Conservation (phyloP, 2,797 vertebrate genomes). For the Phataginus tricuspis region DNA sequence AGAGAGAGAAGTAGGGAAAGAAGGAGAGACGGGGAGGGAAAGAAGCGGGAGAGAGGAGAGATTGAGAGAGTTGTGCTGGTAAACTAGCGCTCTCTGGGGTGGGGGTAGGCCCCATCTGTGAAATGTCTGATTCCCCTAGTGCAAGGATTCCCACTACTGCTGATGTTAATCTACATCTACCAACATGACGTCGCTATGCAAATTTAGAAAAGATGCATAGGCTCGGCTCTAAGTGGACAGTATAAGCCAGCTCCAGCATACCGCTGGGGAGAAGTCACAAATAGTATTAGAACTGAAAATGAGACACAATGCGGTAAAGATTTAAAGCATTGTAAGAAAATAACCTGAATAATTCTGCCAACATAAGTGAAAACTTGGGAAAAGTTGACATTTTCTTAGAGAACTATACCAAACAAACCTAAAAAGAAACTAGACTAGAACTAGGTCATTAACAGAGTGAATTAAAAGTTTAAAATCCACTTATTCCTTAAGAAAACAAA, state of each 20-base stretch:
- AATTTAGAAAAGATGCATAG: neutral
- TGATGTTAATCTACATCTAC: neutral
- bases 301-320: neutral
- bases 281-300: neutral
- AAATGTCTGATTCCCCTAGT: neutral
- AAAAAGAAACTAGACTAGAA: neutral
- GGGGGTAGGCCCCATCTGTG: rapidly evolving
- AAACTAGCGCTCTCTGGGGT: neutral
- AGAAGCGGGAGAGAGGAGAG: neutral
- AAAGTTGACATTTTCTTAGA: neutral
- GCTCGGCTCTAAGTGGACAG: neutral
- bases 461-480: neutral
- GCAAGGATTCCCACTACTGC: neutral
- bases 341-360: neutral
- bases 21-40: neutral
- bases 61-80: neutral
- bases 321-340: neutral
- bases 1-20: neutral
- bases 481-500: neutral
- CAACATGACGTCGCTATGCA: neutral
- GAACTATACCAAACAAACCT: neutral
- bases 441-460: neutral
- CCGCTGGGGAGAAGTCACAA: neutral
- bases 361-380: neutral
- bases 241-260: neutral